Evolutionary conservation across 2,797 vertebrate genomes (phyloP).

Genomic region (Anolis apletophallus): DNA sequence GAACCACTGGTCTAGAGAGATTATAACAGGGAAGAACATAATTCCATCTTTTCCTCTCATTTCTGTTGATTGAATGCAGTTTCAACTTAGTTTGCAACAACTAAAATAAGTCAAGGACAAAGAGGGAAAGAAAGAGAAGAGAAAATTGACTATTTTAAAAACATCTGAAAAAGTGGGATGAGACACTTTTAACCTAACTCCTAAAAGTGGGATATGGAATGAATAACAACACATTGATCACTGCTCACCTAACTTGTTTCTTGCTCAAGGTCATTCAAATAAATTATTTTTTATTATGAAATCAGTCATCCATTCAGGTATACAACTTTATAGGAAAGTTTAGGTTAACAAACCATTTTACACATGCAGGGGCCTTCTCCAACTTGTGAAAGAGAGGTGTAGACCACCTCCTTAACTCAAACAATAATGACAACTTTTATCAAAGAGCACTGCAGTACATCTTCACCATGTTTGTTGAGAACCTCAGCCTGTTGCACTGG

Average conservation of each 20-base stretch:
- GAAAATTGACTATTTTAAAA: too few relatives aligned
- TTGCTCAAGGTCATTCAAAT: not conserved
- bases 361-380: not conserved
- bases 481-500: not conserved
- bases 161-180: too few relatives aligned
- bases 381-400: not conserved
- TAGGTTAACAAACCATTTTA: not conserved
- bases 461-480: not conserved
- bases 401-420: not conserved
- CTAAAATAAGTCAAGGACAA: too few relatives aligned
- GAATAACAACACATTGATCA: not conserved
- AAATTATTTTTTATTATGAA: not conserved
- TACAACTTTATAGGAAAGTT: not conserved
- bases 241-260: not conserved
- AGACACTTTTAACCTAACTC: too few relatives aligned
- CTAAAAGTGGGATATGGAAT: too few relatives aligned
- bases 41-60: too few relatives aligned
- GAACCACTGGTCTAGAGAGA: too few relatives aligned
- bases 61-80: too few relatives aligned
- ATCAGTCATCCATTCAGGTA: not conserved
- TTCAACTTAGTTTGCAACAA: too few relatives aligned
- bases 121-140: too few relatives aligned
- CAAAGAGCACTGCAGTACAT: not conserved
- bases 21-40: too few relatives aligned
- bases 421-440: slow-evolving; percentile 13